phyloP scores from a whole-genome alignment of 2,113 vertebrate genomes.

The Electrona antarctica region DNA sequence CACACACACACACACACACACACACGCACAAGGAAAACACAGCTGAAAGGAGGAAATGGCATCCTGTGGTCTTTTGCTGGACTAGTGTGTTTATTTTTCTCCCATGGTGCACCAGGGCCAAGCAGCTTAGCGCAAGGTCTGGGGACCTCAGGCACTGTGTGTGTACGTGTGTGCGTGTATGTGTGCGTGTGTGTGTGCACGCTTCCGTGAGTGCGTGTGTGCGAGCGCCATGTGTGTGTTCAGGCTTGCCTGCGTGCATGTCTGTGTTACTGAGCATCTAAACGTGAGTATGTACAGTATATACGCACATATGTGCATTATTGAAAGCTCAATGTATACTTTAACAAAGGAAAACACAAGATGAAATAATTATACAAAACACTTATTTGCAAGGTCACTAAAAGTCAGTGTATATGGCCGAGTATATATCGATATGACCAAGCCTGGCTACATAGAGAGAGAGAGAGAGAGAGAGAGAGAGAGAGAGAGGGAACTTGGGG shows the following conservation, averaged over 20 bases:
- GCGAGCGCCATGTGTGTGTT: no score
- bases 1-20: conserved; percentile 33
- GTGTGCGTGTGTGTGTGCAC: conserved; percentile 9
- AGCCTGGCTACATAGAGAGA: not conserved
- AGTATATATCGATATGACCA: not conserved
- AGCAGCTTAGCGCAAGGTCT: conserved; percentile 49
- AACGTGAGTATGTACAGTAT: not conserved
- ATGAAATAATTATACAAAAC: not conserved
- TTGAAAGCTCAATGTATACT: not conserved
- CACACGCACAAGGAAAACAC: conserved; percentile 50
- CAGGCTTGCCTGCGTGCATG: no score
- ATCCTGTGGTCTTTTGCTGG: conserved; percentile 53
- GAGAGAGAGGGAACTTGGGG: conserved; percentile 24
- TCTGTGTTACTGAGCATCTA: not conserved
- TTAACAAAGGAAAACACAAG: not conserved
- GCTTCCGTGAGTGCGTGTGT: not conserved
- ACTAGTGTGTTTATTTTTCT: conserved; percentile 64
- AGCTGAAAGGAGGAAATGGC: conserved; percentile 63
- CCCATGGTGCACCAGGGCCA: conserved; percentile 52
- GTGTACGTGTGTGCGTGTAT: conserved; percentile 22
- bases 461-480: conserved; percentile 13
- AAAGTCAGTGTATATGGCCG: not conserved
- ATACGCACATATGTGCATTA: not conserved
- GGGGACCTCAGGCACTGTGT: conserved; percentile 30
- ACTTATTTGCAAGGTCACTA: not conserved